These are phyloP conservation scores for Morpho deidamia DNA, from an alignment of 2,888 invertebrate genomes.

Conservation along the genomic window DNA sequence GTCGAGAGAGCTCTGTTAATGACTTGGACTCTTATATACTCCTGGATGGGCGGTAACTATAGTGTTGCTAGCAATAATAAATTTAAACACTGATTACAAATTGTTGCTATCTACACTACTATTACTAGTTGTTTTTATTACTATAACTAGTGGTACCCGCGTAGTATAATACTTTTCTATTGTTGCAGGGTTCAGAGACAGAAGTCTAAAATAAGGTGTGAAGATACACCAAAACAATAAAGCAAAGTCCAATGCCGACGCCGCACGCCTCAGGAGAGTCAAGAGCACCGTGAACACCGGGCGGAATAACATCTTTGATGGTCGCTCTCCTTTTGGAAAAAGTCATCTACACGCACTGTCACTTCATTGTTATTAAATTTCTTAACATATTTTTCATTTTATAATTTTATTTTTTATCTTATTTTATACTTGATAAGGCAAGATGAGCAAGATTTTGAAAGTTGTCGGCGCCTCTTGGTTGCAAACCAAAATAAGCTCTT, in stretches of 20 bases:
- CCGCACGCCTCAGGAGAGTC: slow-evolving; percentile 44
- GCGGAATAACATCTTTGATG: slow-evolving; percentile 60
- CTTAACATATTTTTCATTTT: slow-evolving; percentile 72
- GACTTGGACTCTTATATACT: too few species aligned
- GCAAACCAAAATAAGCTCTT: slow-evolving; percentile 85
- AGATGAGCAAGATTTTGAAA: slow-evolving; percentile 82
- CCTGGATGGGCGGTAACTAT: too few species aligned
- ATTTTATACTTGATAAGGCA: slow-evolving; percentile 25
- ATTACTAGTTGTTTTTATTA: too few species aligned
- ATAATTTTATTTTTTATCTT: slow-evolving; percentile 45
- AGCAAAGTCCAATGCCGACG: slow-evolving; percentile 54
- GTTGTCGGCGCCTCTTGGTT: slow-evolving; percentile 89
- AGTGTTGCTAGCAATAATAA: too few species aligned
- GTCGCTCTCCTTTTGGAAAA: slow-evolving; percentile 62
- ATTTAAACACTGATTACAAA: too few species aligned
- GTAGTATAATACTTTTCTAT: slow-evolving; percentile 23
- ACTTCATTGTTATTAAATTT: slow-evolving; percentile 78
- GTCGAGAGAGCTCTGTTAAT: too few species aligned
- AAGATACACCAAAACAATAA: slow-evolving; percentile 37
- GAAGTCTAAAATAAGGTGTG: slow-evolving; percentile 43
- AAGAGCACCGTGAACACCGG: slow-evolving; percentile 49
- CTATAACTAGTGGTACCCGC: too few species aligned
- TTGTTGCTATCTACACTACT: too few species aligned
- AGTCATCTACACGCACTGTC: slow-evolving; percentile 68
- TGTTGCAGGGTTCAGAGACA: slow-evolving; percentile 66